These are phyloP conservation scores for Bubo blakistoni DNA, from an alignment of 2,113 vertebrate genomes.

Conservation along the genomic window DNA sequence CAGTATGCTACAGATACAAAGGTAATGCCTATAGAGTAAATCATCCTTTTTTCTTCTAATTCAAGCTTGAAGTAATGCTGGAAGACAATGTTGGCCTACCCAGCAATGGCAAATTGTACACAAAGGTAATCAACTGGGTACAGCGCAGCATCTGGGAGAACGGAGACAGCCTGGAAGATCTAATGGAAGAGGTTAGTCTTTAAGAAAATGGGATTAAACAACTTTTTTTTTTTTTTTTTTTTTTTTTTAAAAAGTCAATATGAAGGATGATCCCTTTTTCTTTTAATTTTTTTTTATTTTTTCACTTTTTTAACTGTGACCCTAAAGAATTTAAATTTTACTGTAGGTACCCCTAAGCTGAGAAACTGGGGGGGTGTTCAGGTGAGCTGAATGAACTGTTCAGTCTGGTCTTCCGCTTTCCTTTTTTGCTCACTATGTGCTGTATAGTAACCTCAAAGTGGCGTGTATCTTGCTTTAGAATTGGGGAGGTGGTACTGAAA, in stretches of 20 bases:
- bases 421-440: slow-evolving; percentile 71
- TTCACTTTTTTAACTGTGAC: slow-evolving; percentile 81
- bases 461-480: slow-evolving; percentile 76
- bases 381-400: slow-evolving; percentile 92
- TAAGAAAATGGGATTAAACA: slow-evolving; percentile 69
- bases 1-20: background rate
- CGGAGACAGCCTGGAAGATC: slow-evolving; percentile 89
- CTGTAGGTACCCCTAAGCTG: slow-evolving; percentile 88
- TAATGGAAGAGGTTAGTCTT: slow-evolving; percentile 98
- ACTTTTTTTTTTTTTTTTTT: background rate
- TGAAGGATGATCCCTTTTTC: slow-evolving; percentile 73
- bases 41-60: background rate
- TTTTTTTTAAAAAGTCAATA: background rate
- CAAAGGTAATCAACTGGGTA: slow-evolving; percentile 99
- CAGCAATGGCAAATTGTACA: slow-evolving; percentile 96
- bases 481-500: slow-evolving; percentile 77
- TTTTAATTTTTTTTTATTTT: slow-evolving; percentile 70
- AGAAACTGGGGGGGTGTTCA: slow-evolving; percentile 93
- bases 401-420: slow-evolving; percentile 81
- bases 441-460: slow-evolving; percentile 73
- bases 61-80: slow-evolving; percentile 96
- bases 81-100: slow-evolving; percentile 95
- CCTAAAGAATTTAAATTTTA: slow-evolving; percentile 85
- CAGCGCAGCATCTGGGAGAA: slow-evolving; percentile 98
- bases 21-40: background rate